Base-by-base conservation (phyloP, 2,888 invertebrate genomes). In the Volucella zonaria region DNA sequence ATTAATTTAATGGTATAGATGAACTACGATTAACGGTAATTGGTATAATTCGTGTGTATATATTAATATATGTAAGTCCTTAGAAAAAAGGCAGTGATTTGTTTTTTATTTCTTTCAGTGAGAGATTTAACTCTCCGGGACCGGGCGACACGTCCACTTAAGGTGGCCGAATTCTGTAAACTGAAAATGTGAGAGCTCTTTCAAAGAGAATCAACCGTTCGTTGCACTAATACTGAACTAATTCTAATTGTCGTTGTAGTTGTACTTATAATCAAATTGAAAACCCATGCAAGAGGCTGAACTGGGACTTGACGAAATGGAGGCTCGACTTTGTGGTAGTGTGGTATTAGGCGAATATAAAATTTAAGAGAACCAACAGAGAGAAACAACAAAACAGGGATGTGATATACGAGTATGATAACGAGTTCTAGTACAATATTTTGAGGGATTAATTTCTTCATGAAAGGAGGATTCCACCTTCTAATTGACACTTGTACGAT, bases 111-210 rank as follows among this genome's bases (percentile, higher is more conserved):
- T 31, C 6, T 31, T 31, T 76, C 54, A 49, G 56, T 75, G 38
- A 73, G 85, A 80, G 81, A 68, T 71, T 38, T 82, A 81, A 31
- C 31, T 66, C 82, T 87, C 87, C 87, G 83, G 85, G 67, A 86
- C 86, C 85, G 82, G 81, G 79, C 83, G 81, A 70, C 78, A 87
- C 87, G 86, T 87, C 85, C 83, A 82, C 82, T 75, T 42, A 12
- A 67, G 71, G 82, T 78, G 87, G 82, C 86, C 82, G 86, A 87
- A 82, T 86, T 87, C 80, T 80, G 76, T 86, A 82, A 87, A 87
- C 87, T 87, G 80, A 87, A 78, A 67, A 61, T 51, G n/a, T 47
- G 15, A 85, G 76, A 85, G 54, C 51, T 58, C 43, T 51, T 2
- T 10, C n/a, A 12, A 85, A 85, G 83, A 85, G 83, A 71, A 66